Evolutionary conservation across 2,797 vertebrate species (phyloP).

Genomic region (Choloepus didactylus): DNA sequence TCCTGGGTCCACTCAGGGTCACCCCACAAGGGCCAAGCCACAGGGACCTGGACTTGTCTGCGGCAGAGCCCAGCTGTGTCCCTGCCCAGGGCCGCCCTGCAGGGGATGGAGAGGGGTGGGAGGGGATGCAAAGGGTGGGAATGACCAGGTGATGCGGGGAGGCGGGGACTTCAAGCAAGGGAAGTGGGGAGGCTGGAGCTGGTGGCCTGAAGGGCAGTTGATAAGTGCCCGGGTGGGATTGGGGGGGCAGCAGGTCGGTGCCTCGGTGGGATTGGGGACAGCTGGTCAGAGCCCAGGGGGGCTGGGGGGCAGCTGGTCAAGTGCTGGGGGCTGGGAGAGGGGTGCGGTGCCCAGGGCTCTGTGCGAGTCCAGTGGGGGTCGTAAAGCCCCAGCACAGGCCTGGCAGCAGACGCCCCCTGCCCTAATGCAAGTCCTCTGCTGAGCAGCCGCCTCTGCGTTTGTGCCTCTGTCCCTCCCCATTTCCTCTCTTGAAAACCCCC

Average conservation of each 20-base stretch:
- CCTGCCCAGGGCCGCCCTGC: fast-evolving
- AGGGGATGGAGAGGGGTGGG: too few relatives aligned
- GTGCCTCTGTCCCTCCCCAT: neutral
- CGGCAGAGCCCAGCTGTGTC: too few relatives aligned
- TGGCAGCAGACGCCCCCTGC: neutral
- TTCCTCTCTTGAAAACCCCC: neutral
- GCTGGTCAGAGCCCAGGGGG: too few relatives aligned
- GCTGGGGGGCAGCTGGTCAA: too few relatives aligned
- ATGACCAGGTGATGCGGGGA: fast-evolving
- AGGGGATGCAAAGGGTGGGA: too few relatives aligned
- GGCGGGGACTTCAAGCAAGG: neutral
- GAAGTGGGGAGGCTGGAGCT: neutral
- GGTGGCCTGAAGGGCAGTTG: neutral
- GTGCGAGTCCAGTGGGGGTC: fast-evolving
- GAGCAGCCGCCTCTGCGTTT: too few relatives aligned
- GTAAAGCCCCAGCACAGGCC: too few relatives aligned
- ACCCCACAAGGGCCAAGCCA: fast-evolving
- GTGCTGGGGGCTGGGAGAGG: too few relatives aligned
- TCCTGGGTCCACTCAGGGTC: fast-evolving
- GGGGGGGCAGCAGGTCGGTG: too few relatives aligned
- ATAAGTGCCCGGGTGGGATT: neutral
- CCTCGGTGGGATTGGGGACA: too few relatives aligned
- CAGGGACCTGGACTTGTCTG: neutral
- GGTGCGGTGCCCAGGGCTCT: too few relatives aligned
- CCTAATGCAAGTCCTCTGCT: neutral